Base-by-base conservation (phyloP, 2,113 vertebrate species). In the Cheirogaleus medius region DNA sequence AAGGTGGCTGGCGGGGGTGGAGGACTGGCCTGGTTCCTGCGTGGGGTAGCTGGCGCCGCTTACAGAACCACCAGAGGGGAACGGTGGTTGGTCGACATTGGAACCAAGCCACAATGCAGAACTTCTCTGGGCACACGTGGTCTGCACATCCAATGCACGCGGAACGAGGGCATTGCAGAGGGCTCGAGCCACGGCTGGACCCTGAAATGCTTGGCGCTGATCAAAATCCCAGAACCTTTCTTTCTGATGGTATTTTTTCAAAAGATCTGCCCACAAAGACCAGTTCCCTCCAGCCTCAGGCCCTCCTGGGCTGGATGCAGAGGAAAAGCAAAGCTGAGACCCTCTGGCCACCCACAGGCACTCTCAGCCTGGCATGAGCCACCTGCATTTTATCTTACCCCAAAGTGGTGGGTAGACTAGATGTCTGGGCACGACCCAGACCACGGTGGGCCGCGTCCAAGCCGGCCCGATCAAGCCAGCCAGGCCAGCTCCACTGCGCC, bases 401-500 rank as follows among this genome's bases (percentile, higher is more conserved):
- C 7, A 12, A 20, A 15, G 20, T 21, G 14, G 42, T 37, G 37
- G 44, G 56, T 66, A 15, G n/a, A 54, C 42, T 4, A 39, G 52
- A 73, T 17, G 44, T 44, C 60, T 32, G 10, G 2, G 34, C 2
- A 66, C 29, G 29, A 18, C 20, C 47, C 47, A 49, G 25, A 11
- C 8, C 11, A 3, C 10, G 21, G 20, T 47, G 18, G 11, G 12
- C 39, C 8, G 0, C 6, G 29, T 20, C 15, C 9, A 2, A 90
- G 49, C n/a, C 17, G 18, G 25, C 13, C 27, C 27, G 1, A n/a
- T n/a, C n/a, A 39, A 69, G 17, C 52, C 11, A 37, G 68, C 15
- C 8, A 37, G 21, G 3, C 0, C 23, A 49, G 39, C 17, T 44
- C 13, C 1, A 0, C 34, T 13, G 0, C 39, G 63, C 13, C 21